phyloP scores from a whole-genome alignment of 2,888 invertebrate genomes.

The Aspidiotus rigidus region DNA sequence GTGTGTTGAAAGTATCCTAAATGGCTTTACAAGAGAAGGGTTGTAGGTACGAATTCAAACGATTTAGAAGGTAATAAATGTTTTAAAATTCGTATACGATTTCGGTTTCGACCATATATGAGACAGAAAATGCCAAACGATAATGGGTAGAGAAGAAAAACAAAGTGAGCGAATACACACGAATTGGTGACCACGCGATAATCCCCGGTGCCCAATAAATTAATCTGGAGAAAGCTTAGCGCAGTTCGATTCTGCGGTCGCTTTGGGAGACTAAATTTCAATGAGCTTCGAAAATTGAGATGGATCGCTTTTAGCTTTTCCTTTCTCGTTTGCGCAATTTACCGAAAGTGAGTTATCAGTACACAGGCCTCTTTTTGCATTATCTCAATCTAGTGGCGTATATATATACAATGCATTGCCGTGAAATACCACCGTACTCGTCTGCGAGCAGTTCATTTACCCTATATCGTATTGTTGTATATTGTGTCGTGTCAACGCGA shows the following conservation, averaged over 20 bases:
- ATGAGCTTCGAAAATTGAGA: constrained; percentile 33
- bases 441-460: too few relatives aligned
- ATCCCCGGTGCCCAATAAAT: constrained; percentile 33
- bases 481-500: too few relatives aligned
- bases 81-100: constrained; percentile 5
- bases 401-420: too few relatives aligned
- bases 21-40: too few relatives aligned
- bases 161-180: constrained; percentile 1
- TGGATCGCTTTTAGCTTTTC: constrained; percentile 33
- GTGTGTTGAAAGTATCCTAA: too few relatives aligned
- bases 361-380: constrained; percentile 17
- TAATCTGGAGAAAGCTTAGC: constrained; percentile 32
- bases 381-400: background rate
- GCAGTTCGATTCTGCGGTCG: constrained; percentile 33
- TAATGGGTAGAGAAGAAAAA: background rate
- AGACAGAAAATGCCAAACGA: background rate
- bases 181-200: constrained; percentile 32
- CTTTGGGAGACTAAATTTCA: constrained; percentile 34
- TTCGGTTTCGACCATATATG: background rate
- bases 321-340: constrained; percentile 32
- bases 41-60: background rate
- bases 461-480: too few relatives aligned
- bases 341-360: constrained; percentile 31
- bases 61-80: background rate
- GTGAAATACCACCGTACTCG: too few relatives aligned